Evolutionary conservation across 2,797 vertebrate genomes (phyloP), one percentile per base, ranked within the genome.

Genomic region (Borostomias antarcticus): DNA sequence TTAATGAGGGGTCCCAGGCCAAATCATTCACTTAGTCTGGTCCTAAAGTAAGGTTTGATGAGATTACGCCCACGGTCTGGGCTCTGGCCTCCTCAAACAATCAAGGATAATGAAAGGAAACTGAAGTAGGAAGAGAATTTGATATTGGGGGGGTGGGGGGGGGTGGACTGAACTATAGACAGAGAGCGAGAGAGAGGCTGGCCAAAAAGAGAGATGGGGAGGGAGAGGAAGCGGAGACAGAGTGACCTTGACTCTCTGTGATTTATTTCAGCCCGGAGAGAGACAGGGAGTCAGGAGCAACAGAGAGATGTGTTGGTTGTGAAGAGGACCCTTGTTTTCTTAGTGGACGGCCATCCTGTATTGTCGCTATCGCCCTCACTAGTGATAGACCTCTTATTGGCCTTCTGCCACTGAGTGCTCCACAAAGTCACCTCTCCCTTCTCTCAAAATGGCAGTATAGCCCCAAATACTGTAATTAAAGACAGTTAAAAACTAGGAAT

Each of bases 1-100:
- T 86, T 80, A 82, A 89, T 86, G 83, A 86, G 75, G 23, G 73
- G 74, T 73, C n/a, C 68, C 72, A 61, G 28, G 58, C 59, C 77
- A 74, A 79, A 54, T 23, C 59, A 5, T 52, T 37, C 52, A 43
- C 54, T 32, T 35, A 59, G 61, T 51, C 61, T 58, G 50, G n/a
- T 51, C 21, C 21, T 50, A 21, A 11, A 51, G 59, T 26, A 23
- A 35, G n/a, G 47, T 47, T 45, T 72, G 29, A 45, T 25, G 3
- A 61, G 40, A 60, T 64, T 54, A 59, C 17, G 40, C 40, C 40
- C 15, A n/a, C 17, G 37, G 7, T 40, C 17, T 40, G 13, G 37
- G 37, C 13, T 45, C n/a, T 45, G 40, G n/a, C n/a, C n/a, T n/a
- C n/a, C n/a, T n/a, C n/a, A n/a, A n/a, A n/a, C n/a, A 45, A n/a